A percentile compares a stretch with the other conserved stretches of the same genome.
Conservation (phyloP, 2,797 vertebrate species). For the Rhodeus uyekii region DNA sequence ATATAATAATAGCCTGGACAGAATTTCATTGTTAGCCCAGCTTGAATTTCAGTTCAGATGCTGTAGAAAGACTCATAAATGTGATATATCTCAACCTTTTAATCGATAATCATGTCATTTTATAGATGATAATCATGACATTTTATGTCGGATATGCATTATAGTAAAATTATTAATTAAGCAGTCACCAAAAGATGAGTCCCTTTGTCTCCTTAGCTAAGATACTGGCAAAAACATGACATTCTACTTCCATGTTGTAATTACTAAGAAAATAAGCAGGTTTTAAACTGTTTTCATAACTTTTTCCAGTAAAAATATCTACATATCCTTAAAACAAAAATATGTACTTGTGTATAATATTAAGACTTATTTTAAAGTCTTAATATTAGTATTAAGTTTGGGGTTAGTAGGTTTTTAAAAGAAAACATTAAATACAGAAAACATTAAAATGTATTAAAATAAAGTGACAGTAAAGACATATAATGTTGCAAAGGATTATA, state of each 20-base stretch:
- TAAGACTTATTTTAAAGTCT: not conserved
- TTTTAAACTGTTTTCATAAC: too few species aligned
- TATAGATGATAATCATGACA: constrained; percentile 19
- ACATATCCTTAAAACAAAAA: not conserved
- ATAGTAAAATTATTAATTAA: constrained; percentile 23
- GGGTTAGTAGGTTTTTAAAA: not conserved
- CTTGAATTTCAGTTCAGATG: not conserved
- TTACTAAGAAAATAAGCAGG: not conserved
- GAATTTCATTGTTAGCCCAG: constrained; percentile 16
- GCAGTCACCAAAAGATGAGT: not conserved
- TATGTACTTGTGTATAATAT: not conserved
- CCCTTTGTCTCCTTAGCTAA: not conserved
- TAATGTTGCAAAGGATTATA: not conserved
- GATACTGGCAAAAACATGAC: not conserved
- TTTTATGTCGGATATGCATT: constrained; percentile 15
- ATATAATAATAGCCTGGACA: constrained; percentile 17
- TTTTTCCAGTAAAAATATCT: not conserved
- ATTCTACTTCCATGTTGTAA: not conserved
- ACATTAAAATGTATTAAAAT: not conserved
- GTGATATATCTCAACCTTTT: constrained; percentile 21
- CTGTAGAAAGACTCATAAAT: constrained; percentile 16
- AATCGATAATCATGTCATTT: constrained; percentile 15
- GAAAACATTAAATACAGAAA: not conserved
- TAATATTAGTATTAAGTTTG: too few species aligned
- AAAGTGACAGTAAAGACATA: not conserved